Conservation (phyloP, 2,113 vertebrate genomes). For the Cryptomyrus ogoouensis region DNA sequence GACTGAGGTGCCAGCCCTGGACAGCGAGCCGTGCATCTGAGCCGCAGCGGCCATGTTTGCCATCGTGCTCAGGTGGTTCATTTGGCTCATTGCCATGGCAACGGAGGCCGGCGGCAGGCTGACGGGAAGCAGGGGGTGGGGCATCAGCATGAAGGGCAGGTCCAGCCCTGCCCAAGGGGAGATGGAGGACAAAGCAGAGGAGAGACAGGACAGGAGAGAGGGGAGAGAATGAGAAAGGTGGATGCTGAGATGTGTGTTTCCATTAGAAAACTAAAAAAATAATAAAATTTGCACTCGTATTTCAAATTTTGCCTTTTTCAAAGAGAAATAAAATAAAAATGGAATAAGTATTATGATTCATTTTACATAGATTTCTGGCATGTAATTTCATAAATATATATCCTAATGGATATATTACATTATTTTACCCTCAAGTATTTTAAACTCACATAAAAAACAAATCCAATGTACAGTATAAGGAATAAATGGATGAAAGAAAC, state of each 20-base stretch:
- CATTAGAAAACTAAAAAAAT: not conserved
- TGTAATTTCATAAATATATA: not conserved
- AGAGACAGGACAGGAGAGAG: not conserved
- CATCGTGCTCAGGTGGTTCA: constrained; percentile 94
- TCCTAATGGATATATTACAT: not conserved
- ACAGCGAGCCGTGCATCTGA: constrained; percentile 76
- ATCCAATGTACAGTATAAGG: not conserved
- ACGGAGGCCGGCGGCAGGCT: constrained; percentile 88
- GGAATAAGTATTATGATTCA: not conserved
- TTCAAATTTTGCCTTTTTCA: not conserved
- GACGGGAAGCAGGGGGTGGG: constrained; percentile 79
- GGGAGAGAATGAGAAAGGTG: not conserved
- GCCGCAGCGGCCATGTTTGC: constrained; percentile 90
- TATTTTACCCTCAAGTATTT: not conserved
- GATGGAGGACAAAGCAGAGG: not conserved
- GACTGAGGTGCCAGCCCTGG: constrained; percentile 68
- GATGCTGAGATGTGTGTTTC: not conserved
- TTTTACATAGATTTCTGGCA: not conserved
- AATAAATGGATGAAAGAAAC: not conserved
- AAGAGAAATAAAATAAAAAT: not conserved
- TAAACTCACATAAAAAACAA: not conserved
- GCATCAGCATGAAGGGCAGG: constrained; percentile 95
- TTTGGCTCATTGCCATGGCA: constrained; percentile 97
- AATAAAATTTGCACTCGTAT: not conserved
- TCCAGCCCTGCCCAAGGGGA: constrained; percentile 72